Evolutionary conservation across 30 jellyfish, hydroid and myxozoan genomes (phyloP).

Genomic region (Nemopilema nomurai): DNA sequence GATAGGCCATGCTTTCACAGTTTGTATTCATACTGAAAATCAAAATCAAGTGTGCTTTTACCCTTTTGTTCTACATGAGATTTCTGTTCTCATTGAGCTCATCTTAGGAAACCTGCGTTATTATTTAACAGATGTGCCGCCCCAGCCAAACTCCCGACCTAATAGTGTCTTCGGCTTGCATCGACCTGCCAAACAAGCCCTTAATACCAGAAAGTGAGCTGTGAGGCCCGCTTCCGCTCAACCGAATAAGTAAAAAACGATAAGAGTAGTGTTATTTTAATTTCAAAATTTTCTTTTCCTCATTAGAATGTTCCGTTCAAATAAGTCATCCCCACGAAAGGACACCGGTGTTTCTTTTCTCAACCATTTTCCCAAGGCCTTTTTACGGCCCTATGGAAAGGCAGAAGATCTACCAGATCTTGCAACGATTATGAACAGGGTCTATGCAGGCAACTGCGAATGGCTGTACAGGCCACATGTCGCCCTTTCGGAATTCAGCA

Average conservation of each 20-base stretch:
- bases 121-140: no score
- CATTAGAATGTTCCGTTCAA: no score
- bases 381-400: constrained; percentile 24
- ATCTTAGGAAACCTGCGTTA: no score
- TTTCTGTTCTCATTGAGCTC: no score
- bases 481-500: no score
- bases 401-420: constrained; percentile 1
- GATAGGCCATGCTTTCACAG: no score
- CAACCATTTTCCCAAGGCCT: constrained; percentile 18
- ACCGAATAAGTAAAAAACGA: not conserved
- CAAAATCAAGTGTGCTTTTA: no score
- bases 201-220: not conserved
- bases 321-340: no score
- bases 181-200: not conserved
- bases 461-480: constrained; percentile 27
- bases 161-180: not conserved
- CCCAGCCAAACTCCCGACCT: not conserved
- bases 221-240: not conserved
- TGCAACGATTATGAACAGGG: not conserved
- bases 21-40: no score
- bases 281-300: no score
- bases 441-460: constrained; percentile 15
- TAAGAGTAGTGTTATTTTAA: not conserved
- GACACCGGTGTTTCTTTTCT: constrained; percentile 7
- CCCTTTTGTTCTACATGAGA: no score